Evolutionary conservation across 2,113 vertebrate species (phyloP).

Genomic region (Scatophagus argus): DNA sequence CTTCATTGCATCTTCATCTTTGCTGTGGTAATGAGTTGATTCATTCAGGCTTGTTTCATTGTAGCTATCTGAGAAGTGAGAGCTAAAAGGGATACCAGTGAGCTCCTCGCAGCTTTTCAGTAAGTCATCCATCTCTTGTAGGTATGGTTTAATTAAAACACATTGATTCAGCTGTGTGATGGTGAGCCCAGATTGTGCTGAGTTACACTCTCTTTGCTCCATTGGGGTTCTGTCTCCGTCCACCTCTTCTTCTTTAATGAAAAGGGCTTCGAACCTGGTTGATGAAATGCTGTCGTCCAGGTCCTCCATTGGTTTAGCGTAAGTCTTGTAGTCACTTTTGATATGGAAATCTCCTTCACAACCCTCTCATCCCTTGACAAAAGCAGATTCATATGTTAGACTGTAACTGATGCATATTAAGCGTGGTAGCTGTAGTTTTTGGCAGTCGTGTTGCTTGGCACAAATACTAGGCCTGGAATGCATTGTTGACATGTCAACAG

Average conservation of each 20-base stretch:
- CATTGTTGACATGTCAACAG: neutral
- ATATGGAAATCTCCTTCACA: conserved; percentile 11
- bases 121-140: conserved; percentile 77
- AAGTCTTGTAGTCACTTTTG: neutral
- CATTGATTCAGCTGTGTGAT: conserved; percentile 32
- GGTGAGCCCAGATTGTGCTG: conserved; percentile 19
- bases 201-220: conserved; percentile 35
- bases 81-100: conserved; percentile 46
- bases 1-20: conserved; percentile 14
- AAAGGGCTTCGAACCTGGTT: conserved; percentile 58
- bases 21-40: neutral
- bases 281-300: conserved; percentile 36
- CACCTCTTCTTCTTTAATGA: conserved; percentile 73
- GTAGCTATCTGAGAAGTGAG: conserved; percentile 32
- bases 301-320: conserved; percentile 70
- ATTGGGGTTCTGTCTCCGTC: conserved; percentile 11
- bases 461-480: conserved; percentile 2
- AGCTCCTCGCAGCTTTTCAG: conserved; percentile 71
- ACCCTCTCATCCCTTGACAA: conserved; percentile 20
- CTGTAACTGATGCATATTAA: neutral
- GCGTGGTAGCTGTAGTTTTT: neutral
- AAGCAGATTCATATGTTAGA: conserved; percentile 36
- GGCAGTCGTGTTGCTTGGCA: conserved; percentile 1
- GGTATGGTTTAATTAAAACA: conserved; percentile 54
- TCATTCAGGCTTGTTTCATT: conserved; percentile 29